Evolutionary conservation across 1,140 invertebrate genomes (phyloP).

Genomic region (Pseudomyrmex cubaensis): DNA sequence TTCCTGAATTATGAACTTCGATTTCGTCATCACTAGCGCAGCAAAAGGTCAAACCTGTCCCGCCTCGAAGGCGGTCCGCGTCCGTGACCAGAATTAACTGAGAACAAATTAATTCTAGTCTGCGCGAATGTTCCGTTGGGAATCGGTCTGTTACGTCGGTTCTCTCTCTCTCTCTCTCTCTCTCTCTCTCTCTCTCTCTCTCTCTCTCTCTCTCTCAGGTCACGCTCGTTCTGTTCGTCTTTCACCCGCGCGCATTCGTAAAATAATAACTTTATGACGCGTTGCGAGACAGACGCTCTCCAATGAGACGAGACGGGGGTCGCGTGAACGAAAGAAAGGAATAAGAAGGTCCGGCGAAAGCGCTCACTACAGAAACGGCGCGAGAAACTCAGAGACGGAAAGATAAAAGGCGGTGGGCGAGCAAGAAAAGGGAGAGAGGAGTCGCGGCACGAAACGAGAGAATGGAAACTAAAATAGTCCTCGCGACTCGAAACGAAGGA

Average conservation of each 20-base stretch:
- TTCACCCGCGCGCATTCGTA: slow-evolving; percentile 58
- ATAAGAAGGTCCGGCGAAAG: not conserved
- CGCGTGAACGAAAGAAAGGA: slow-evolving; percentile 59
- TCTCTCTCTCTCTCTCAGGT: not conserved
- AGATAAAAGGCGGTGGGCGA: slow-evolving; percentile 44
- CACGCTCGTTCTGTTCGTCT: not conserved
- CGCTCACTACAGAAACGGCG: slow-evolving; percentile 6
- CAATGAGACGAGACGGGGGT: slow-evolving; percentile 48
- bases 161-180: not conserved
- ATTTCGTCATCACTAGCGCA: slow-evolving; percentile 12
- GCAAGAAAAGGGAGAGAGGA: slow-evolving; percentile 22
- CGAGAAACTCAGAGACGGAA: slow-evolving; percentile 3
- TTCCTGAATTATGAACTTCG: not conserved
- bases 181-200: not conserved
- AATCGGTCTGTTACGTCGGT: slow-evolving; percentile 42
- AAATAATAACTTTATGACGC: slow-evolving; percentile 76
- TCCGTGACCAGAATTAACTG: slow-evolving; percentile 62
- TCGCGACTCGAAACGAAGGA: slow-evolving; percentile 73
- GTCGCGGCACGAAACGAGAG: slow-evolving; percentile 57
- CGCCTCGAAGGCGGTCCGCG: slow-evolving; percentile 61
- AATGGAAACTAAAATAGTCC: slow-evolving; percentile 75
- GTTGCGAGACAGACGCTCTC: slow-evolving; percentile 25
- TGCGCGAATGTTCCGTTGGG: slow-evolving; percentile 22
- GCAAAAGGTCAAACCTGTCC: not conserved
- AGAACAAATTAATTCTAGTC: slow-evolving; percentile 70